A percentile compares a stretch with the other conserved stretches of the same genome.
Conservation (phyloP, 2,888 invertebrate species). For the Andricus quercusramuli region DNA sequence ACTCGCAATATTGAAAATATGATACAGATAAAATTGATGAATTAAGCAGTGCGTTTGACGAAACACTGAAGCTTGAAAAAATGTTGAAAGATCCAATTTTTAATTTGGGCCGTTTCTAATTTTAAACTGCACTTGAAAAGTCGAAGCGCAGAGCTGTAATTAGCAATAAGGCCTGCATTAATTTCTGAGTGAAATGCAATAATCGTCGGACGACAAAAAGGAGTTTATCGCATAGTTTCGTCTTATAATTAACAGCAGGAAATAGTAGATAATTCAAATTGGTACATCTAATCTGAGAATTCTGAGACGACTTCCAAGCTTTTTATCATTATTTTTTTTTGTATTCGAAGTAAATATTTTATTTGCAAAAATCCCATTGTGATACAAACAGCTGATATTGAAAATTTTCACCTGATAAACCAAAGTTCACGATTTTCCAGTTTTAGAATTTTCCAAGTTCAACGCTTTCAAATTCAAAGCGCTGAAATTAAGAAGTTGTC, state of each 20-base stretch:
- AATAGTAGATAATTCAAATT: background rate
- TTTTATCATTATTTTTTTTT: background rate
- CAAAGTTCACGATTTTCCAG: too few relatives aligned
- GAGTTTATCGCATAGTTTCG: background rate
- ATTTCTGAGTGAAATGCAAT: background rate
- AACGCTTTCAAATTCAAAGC: background rate
- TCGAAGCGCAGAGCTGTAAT: background rate
- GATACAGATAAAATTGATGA: background rate
- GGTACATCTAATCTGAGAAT: background rate
- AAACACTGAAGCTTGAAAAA: background rate
- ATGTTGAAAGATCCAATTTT: background rate
- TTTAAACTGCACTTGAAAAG: background rate
- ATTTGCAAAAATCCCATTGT: too few relatives aligned
- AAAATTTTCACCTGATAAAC: too few relatives aligned
- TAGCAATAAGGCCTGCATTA: background rate
- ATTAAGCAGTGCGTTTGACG: background rate
- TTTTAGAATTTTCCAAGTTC: background rate
- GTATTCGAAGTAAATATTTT: too few relatives aligned
- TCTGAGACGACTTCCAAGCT: background rate
- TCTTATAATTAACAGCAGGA: background rate
- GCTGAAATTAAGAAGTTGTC: too few relatives aligned
- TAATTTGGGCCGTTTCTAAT: background rate
- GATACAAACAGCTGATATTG: too few relatives aligned
- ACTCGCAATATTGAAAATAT: background rate
- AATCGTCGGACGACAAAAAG: background rate